These are phyloP conservation scores for Xanthia togata DNA, from an alignment of 2,888 invertebrate species.

Conservation along the genomic window DNA sequence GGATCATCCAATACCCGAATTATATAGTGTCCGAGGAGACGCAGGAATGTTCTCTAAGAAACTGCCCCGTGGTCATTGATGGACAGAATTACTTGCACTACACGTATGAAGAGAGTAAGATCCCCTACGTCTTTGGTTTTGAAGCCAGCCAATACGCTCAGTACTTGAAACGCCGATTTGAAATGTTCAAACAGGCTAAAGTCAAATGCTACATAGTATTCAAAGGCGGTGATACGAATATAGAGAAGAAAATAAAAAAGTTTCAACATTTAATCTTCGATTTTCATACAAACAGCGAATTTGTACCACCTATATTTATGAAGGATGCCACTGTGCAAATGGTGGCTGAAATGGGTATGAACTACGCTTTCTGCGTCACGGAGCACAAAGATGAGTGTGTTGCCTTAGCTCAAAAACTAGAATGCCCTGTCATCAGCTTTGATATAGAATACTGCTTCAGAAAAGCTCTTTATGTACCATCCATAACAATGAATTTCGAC, in stretches of 20 bases:
- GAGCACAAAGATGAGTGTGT: slow-evolving; percentile 72
- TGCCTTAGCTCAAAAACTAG: slow-evolving; percentile 69
- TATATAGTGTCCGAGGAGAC: slow-evolving; percentile 13
- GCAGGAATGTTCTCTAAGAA: slow-evolving; percentile 44
- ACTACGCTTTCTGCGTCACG: slow-evolving; percentile 67
- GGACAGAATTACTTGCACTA: slow-evolving; percentile 71
- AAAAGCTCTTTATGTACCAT: slow-evolving; percentile 69
- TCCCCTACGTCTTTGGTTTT: slow-evolving; percentile 69
- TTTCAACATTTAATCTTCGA: slow-evolving; percentile 4
- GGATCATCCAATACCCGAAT: slow-evolving; percentile 27
- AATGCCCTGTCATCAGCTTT: slow-evolving; percentile 72
- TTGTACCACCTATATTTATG: slow-evolving; percentile 63
- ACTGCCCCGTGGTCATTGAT: slow-evolving; percentile 73
- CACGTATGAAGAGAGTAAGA: slow-evolving; percentile 59
- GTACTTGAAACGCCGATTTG: slow-evolving; percentile 62
- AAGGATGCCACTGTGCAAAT: slow-evolving; percentile 69
- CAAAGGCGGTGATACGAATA: slow-evolving; percentile 71
- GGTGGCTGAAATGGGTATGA: slow-evolving; percentile 70
- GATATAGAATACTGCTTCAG: slow-evolving; percentile 73
- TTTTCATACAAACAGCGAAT: slow-evolving; percentile 4
- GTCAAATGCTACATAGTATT: slow-evolving; percentile 74
- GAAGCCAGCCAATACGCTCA: slow-evolving; percentile 71
- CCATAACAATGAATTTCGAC: slow-evolving; percentile 50
- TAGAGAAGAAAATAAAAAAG: slow-evolving; percentile 49
- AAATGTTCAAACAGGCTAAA: slow-evolving; percentile 70